Evolutionary conservation across 2,888 invertebrate genomes (phyloP).

Genomic region (Tetanocera ferruginea): DNA sequence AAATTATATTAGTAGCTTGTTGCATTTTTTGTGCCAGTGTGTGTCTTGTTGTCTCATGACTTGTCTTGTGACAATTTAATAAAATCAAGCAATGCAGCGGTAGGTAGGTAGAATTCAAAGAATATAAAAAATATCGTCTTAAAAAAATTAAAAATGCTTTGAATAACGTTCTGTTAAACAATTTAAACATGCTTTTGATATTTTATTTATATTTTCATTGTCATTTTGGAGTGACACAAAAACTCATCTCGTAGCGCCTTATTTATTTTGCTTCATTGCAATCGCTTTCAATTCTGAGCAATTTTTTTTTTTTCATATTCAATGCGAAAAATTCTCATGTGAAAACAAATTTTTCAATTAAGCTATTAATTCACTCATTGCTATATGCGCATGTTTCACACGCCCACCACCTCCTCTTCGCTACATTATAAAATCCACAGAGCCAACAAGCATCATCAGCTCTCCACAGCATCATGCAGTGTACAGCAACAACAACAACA

Average conservation of each 20-base stretch:
- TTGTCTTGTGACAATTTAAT: not conserved
- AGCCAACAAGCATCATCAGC: conserved; percentile 29
- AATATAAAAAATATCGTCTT: not conserved
- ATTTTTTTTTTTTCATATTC: conserved; percentile 4
- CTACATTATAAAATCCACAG: no score
- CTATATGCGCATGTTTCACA: conserved; percentile 35
- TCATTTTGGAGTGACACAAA: not conserved
- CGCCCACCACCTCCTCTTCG: not conserved
- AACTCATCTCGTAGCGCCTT: not conserved
- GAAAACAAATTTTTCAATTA: conserved; percentile 68
- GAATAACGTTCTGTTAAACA: no score
- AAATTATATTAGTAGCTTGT: conserved; percentile 30
- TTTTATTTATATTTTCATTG: not conserved
- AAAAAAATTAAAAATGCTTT: no score
- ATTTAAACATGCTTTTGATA: not conserved
- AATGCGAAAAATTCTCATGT: conserved; percentile 56
- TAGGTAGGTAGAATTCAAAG: not conserved
- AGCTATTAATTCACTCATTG: conserved; percentile 65
- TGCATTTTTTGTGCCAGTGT: not conserved
- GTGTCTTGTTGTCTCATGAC: not conserved
- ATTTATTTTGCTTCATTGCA: not conserved
- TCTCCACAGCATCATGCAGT: conserved; percentile 29
- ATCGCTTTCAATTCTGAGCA: not conserved
- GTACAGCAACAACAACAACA: conserved; percentile 5
- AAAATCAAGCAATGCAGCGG: not conserved